Conservation (phyloP, 2,113 vertebrate species). For the Morphnarchus princeps region DNA sequence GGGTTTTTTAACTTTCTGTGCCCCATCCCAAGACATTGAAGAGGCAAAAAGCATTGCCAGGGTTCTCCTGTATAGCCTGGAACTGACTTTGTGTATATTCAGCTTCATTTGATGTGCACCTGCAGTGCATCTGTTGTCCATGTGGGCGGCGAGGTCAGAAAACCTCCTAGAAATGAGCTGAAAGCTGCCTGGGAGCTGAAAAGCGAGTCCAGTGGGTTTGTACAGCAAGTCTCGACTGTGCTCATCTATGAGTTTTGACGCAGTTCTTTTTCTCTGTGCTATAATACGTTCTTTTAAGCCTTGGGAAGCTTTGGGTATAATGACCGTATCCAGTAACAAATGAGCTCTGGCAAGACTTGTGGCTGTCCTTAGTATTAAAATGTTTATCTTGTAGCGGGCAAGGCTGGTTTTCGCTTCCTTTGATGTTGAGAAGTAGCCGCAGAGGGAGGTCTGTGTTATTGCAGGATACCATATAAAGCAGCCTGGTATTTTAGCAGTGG, state of each 20-base stretch:
- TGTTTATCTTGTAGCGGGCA: not conserved
- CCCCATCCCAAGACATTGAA: too few relatives aligned
- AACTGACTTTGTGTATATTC: not conserved
- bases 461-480: not conserved
- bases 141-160: not conserved
- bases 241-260: fast-evolving
- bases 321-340: not conserved
- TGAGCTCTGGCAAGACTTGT: not conserved
- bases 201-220: not conserved
- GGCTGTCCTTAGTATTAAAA: not conserved
- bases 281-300: not conserved
- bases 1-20: not conserved
- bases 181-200: not conserved
- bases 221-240: fast-evolving
- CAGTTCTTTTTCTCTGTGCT: not conserved
- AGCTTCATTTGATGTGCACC: fast-evolving
- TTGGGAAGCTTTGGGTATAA: not conserved
- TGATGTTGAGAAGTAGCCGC: not conserved
- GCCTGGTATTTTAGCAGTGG: not conserved
- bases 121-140: fast-evolving
- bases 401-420: not conserved
- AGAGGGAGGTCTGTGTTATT: not conserved
- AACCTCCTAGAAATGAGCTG: not conserved
- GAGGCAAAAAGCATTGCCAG: not conserved
- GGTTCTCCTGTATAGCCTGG: not conserved